Percentiles rank a stretch among this genome's conserved stretches.
phyloP scores from a whole-genome alignment of 2,113 vertebrate species.

The Ptilorrhoa leucosticta region DNA sequence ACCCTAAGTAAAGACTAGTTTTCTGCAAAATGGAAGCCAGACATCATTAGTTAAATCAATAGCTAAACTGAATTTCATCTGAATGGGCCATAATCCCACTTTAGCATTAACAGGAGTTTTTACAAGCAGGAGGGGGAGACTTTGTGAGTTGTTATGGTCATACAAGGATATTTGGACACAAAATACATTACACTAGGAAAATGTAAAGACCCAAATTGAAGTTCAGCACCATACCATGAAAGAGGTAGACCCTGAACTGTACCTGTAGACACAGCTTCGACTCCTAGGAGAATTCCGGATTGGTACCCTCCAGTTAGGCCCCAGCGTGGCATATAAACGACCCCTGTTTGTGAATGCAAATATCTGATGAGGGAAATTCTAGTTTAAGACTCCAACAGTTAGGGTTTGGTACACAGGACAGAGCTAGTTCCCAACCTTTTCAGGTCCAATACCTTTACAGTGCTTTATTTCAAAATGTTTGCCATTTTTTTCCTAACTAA shows the following conservation, averaged over 20 bases:
- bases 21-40: background rate
- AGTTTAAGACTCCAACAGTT: background rate
- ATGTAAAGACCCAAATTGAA: background rate
- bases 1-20: background rate
- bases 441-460: background rate
- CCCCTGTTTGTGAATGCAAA: conserved; percentile 85
- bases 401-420: background rate
- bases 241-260: conserved; percentile 50
- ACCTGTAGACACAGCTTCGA: conserved; percentile 92
- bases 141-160: background rate
- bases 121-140: background rate
- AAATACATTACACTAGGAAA: background rate
- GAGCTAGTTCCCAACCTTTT: background rate
- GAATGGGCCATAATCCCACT: background rate
- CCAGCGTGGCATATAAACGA: conserved; percentile 92
- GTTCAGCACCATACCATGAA: background rate
- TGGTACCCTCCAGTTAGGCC: conserved; percentile 93
- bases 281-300: conserved; percentile 87
- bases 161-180: background rate
- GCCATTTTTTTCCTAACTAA: background rate
- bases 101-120: background rate
- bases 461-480: background rate
- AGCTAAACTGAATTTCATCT: background rate
- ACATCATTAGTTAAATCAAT: background rate
- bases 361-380: conserved; percentile 10